A percentile compares a stretch with the other conserved stretches of the same genome.
Conservation (phyloP, 2,888 invertebrate genomes). For the Parnassius smintheus region DNA sequence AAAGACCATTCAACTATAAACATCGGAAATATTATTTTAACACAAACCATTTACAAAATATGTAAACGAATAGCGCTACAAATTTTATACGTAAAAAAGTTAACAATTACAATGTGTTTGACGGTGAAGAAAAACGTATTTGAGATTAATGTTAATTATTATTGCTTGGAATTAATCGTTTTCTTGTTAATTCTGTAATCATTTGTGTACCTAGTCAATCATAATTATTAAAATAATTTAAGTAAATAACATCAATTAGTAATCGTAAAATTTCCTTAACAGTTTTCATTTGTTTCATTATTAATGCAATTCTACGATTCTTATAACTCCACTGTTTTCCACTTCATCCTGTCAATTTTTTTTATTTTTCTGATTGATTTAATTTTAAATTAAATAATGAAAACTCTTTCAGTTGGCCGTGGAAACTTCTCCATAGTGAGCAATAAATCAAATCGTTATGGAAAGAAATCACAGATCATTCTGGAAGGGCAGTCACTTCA, state of each 20-base stretch:
- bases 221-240: too few species aligned
- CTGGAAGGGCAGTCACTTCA: slow-evolving; percentile 70
- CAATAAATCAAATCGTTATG: slow-evolving; percentile 92
- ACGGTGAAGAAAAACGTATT: too few species aligned
- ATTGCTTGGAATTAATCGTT: too few species aligned
- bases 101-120: neutral
- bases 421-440: slow-evolving; percentile 94
- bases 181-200: too few species aligned
- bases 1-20: too few species aligned
- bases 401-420: slow-evolving; percentile 84
- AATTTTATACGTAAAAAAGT: neutral
- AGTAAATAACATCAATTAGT: neutral
- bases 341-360: neutral
- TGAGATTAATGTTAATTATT: too few species aligned
- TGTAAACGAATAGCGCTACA: too few species aligned
- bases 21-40: too few species aligned
- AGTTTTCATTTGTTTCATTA: neutral
- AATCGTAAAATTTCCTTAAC: neutral
- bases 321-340: neutral
- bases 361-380: too few species aligned
- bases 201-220: too few species aligned
- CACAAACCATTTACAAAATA: too few species aligned
- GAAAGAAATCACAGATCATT: slow-evolving; percentile 85
- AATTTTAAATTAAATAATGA: neutral
- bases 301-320: slow-evolving; percentile 10